Base-by-base conservation (phyloP, 2,888 invertebrate genomes). In the Drosophila paracracens region DNA sequence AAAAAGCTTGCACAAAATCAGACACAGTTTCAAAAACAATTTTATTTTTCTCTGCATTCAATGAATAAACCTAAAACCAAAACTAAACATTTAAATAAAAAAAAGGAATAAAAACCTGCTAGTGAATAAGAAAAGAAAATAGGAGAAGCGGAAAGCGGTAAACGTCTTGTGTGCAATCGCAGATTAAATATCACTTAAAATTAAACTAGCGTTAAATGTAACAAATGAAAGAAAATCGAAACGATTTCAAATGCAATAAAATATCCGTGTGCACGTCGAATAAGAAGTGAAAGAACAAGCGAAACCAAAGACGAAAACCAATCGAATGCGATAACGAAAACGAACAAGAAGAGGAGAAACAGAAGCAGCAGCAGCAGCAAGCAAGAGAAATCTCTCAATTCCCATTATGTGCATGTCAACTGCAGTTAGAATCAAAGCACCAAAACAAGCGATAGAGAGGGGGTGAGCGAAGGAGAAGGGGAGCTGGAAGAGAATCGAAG, bases 361-460 rank as follows among this genome's bases (percentile, higher is more conserved):
- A 27, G 48, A 35, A 27, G 36, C 51, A 62, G 50, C 54, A 66
- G 27, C 46, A 53, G 59, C 52, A 64, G 63, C 60, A 75, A 65
- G 56, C 57, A 79, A 83, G 73, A 81, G 70, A 81, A 88, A 90
- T 88, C 87, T 90, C 87, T 83, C 87, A 90, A 88, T 88, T 88
- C 87, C 88, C 84, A 88, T 88, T 90, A 88, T 88, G 89, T 90
- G 88, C 88, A 90, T 88, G 88, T 88, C 88, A 88, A 87, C 89
- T 89, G 84, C 89, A 90, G 89, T 88, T 89, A 89, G 84, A 89
- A 89, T 88, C 88, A 88, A 89, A 81, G 69, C 74, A 74, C 71
- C 76, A 74, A 80, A 80, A 82, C 82, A 81, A 75, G 71, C 56
- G 27, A 3, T 0, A 8, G 27, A 38, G 40, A 13, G 33, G 2